A percentile compares a stretch with the other conserved stretches of the same genome.
Evolutionary conservation across 2,113 vertebrate species (phyloP).

Genomic region (Eonycteris spelaea): DNA sequence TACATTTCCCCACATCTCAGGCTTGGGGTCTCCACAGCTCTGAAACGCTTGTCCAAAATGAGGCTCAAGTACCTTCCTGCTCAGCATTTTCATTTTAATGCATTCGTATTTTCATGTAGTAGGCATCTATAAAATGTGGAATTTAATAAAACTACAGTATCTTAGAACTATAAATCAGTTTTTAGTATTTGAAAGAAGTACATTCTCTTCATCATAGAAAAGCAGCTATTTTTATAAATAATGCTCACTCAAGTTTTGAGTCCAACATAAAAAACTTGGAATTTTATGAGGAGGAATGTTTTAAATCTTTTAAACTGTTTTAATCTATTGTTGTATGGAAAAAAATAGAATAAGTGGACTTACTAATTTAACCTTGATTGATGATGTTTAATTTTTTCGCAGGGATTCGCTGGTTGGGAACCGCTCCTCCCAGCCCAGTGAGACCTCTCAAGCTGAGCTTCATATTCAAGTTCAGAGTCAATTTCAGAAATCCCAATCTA

Average conservation of each 20-base stretch:
- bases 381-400: conserved; percentile 51
- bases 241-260: neutral
- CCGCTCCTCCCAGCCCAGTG: neutral
- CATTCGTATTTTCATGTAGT: conserved; percentile 13
- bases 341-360: conserved; percentile 37
- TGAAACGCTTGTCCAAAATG: neutral
- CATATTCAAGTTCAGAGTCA: neutral
- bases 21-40: neutral
- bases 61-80: neutral
- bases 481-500: neutral
- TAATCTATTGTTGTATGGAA: conserved; percentile 13
- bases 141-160: conserved; percentile 14
- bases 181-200: conserved; percentile 23
- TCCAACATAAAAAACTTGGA: neutral
- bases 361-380: conserved; percentile 34
- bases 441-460: neutral
- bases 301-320: conserved; percentile 29
- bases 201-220: conserved; percentile 25
- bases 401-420: conserved; percentile 83
- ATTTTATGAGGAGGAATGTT: conserved; percentile 19
- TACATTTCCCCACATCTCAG: neutral
- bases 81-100: neutral
- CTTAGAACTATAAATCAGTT: conserved; percentile 22
- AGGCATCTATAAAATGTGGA: conserved; percentile 23
- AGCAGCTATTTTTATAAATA: conserved; percentile 43